Evolutionary conservation across 2,113 vertebrate species (phyloP), one percentile per base, ranked within the genome.

Genomic region (Sinocyclocheilus rhinocerous): DNA sequence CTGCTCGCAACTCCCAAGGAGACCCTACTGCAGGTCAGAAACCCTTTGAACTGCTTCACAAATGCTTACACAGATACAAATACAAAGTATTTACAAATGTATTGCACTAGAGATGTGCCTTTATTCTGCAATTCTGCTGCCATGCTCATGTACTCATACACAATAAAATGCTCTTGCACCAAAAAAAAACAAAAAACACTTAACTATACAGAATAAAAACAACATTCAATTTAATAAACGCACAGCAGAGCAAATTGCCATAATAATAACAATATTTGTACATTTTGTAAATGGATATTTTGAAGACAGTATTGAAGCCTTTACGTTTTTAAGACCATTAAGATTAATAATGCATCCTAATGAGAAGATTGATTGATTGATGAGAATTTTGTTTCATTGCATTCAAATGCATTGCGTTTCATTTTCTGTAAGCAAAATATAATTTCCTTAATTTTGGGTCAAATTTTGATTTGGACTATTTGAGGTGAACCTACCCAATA

Each of bases 1-100:
- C 91, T 96, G 76, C 92, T 96, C 75, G 95, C 95, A 20, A 95
- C 92, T 1, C 95, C 95, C 0, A 91, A 93, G 72, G 94, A 95
- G 86, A 95, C 92, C 1, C 93, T 96, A 1, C 91, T 95, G 76
- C 95, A 96, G 95, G 95, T 96, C 89, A 91, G 85, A 76, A 22
- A 36, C 24, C 0, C 18, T n/a, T 16, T 20, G 15, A 16, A 24
- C 3, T 16, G 36, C 20, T 80, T 36, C 33, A 42, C 20, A 22
- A 5, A 1, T 22, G 69, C 20, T n/a, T 42, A 11, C 20, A 42
- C 33, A n/a, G 10, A 42, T 42, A 0, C 18, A 22, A 12, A 22
- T 22, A 4, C 15, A 7, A 67, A 29, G 65, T 15, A 33, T 18
- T 69, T 69, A 18, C 15, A 33, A 15, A 33, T 67, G 6, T 4